A percentile compares a stretch with the other conserved stretches of the same genome.
Conservation (phyloP, 2,888 invertebrate genomes). For the Phorcus lineatus region DNA sequence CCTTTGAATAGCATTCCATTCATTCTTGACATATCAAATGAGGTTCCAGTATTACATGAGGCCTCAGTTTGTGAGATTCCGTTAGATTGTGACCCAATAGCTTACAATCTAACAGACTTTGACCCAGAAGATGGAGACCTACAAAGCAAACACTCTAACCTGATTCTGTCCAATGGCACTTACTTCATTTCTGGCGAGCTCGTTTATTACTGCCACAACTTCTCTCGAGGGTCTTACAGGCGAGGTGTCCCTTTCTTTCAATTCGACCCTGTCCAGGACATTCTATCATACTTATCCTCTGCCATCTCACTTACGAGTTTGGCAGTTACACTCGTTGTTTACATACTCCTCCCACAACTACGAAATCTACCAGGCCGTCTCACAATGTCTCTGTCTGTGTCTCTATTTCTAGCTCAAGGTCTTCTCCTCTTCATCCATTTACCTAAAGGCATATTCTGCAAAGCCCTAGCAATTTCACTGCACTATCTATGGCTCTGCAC, state of each 20-base stretch:
- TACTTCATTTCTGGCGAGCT: background rate
- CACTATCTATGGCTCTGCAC: background rate
- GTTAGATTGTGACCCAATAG: background rate
- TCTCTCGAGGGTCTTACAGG: background rate
- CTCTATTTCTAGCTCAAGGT: background rate
- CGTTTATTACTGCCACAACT: background rate
- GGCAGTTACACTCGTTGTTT: background rate
- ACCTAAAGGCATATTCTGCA: background rate
- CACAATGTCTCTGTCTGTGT: constrained; percentile 16
- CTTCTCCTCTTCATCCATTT: background rate
- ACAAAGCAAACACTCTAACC: background rate
- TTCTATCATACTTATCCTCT: background rate
- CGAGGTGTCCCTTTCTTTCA: background rate
- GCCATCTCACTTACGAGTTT: background rate
- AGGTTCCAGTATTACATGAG: background rate
- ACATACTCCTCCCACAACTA: background rate
- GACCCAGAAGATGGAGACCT: background rate
- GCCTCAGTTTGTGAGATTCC: background rate
- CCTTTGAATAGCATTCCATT: background rate
- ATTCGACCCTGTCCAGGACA: background rate
- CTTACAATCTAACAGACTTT: background rate
- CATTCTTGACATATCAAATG: background rate
- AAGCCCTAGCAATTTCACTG: background rate
- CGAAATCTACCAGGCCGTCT: constrained; percentile 2
- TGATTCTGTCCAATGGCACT: background rate